Evolutionary conservation across 2,888 invertebrate genomes (phyloP).

Genomic region (Ochropleura leucogaster): DNA sequence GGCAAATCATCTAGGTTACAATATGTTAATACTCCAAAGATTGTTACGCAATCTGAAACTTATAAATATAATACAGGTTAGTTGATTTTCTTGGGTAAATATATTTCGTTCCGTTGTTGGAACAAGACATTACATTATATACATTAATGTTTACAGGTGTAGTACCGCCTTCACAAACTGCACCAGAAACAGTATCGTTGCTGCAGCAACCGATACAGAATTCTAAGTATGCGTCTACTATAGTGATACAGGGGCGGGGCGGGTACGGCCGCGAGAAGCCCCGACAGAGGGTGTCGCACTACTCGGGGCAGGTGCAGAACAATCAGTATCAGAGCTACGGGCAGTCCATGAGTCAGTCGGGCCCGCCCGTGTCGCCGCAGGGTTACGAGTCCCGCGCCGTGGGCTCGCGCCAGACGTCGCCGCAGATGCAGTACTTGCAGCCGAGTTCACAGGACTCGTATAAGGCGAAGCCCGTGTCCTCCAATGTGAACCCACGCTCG

Average conservation of each 20-base stretch:
- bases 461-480: conserved; percentile 76
- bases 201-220: conserved; percentile 85
- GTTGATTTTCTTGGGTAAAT: conserved; percentile 32
- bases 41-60: conserved; percentile 78
- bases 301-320: conserved; percentile 67
- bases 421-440: conserved; percentile 83
- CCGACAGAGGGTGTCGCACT: conserved; percentile 78
- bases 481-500: conserved; percentile 72
- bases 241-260: conserved; percentile 81
- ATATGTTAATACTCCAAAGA: conserved; percentile 80
- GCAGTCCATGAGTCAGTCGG: conserved; percentile 66
- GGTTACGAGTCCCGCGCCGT: conserved; percentile 68
- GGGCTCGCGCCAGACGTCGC: conserved; percentile 70
- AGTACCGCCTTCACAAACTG: conserved; percentile 87
- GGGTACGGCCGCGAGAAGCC: conserved; percentile 83
- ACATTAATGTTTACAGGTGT: conserved; percentile 68
- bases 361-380: conserved; percentile 63
- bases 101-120: neutral
- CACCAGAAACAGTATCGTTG: conserved; percentile 88
- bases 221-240: conserved; percentile 81
- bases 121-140: neutral
- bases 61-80: conserved; percentile 83
- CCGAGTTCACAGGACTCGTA: conserved; percentile 76
- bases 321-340: conserved; percentile 78
- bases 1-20: conserved; percentile 78